phyloP scores from a whole-genome alignment of 2,888 invertebrate species.

The Bedellia somnulentella region DNA sequence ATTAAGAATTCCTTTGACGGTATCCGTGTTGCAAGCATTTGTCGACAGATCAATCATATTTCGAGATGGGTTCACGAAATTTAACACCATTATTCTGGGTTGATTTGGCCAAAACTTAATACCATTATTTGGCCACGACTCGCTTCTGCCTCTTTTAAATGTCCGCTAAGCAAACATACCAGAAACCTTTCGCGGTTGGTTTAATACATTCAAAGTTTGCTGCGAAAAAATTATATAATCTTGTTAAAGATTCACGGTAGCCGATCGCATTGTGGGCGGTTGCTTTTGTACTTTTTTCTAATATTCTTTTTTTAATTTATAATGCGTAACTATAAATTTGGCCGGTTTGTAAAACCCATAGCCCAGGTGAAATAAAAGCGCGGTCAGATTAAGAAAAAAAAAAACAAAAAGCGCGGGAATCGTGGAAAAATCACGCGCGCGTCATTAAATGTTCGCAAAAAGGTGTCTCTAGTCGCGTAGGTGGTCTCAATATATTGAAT shows the following conservation, averaged over 20 bases:
- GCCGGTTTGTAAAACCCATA: not conserved
- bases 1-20: too few relatives aligned
- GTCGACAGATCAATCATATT: slow-evolving; percentile 50
- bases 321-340: not conserved
- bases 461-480: slow-evolving; percentile 35
- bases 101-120: slow-evolving; percentile 34
- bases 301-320: not conserved
- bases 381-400: not conserved
- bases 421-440: slow-evolving; percentile 49
- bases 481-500: slow-evolving; percentile 48
- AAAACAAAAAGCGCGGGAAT: slow-evolving; percentile 23
- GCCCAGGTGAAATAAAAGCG: not conserved
- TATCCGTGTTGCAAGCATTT: slow-evolving; percentile 25
- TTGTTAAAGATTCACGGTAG: slow-evolving; percentile 43
- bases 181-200: slow-evolving; percentile 47
- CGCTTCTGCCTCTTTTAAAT: slow-evolving; percentile 23
- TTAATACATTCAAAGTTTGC: slow-evolving; percentile 35
- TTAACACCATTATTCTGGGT: slow-evolving; percentile 46
- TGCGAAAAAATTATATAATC: slow-evolving; percentile 29
- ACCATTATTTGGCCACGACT: slow-evolving; percentile 35
- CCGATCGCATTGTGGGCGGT: slow-evolving; percentile 31
- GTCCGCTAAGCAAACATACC: slow-evolving; percentile 50
- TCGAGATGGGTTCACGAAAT: slow-evolving; percentile 40
- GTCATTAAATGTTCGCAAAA: slow-evolving; percentile 45
- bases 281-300: slow-evolving; percentile 13